A percentile compares a stretch with the other conserved stretches of the same genome.
Evolutionary conservation across 2,797 vertebrate genomes (phyloP).

Genomic region (Simalia tracyae): DNA sequence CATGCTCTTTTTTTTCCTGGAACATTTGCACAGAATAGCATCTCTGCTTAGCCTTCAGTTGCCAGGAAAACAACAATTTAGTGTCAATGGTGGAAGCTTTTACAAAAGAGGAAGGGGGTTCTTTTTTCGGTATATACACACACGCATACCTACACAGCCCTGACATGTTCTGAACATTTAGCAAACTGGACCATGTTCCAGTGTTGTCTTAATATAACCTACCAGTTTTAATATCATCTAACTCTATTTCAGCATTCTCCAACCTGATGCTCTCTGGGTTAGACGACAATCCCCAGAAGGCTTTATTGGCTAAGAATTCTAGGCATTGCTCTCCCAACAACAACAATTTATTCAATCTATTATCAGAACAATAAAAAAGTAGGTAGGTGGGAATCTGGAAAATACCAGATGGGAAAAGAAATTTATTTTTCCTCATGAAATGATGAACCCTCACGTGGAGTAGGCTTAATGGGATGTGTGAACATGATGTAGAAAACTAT

Average conservation of each 20-base stretch:
- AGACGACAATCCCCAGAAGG: no score
- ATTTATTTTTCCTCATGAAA: no score
- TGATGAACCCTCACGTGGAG: no score
- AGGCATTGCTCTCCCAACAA: no score
- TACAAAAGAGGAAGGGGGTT: background rate
- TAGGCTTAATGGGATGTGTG: no score
- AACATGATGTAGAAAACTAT: no score
- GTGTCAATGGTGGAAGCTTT: background rate
- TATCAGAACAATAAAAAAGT: no score
- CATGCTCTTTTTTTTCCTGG: background rate
- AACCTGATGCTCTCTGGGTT: no score
- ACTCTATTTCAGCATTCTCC: background rate
- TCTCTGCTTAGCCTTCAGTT: background rate
- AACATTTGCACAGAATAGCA: background rate
- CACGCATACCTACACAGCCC: background rate
- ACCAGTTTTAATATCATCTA: background rate
- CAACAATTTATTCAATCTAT: no score
- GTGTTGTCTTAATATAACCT: background rate
- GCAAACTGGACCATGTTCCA: background rate
- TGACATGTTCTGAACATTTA: fast-evolving
- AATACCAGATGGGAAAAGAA: no score
- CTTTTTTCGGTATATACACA: background rate
- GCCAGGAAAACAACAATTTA: background rate
- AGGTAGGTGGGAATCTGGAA: no score
- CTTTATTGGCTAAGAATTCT: no score